A percentile compares a stretch with the other conserved stretches of the same genome.
phyloP scores from a whole-genome alignment of 2,888 invertebrate species.

The Laothoe populi region DNA sequence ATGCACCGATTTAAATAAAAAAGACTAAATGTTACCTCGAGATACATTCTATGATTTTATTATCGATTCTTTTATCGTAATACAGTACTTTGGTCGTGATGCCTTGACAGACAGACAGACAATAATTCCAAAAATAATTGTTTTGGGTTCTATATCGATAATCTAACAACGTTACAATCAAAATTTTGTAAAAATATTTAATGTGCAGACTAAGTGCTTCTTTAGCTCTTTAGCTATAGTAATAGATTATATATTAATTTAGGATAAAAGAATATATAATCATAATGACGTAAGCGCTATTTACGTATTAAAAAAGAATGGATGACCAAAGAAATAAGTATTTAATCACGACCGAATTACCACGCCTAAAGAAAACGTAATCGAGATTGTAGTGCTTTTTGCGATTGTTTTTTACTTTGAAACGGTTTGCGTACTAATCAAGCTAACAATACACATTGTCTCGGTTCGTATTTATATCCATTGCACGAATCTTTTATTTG shows the following conservation, averaged over 20 bases:
- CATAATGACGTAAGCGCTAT: background rate
- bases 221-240: too few species aligned
- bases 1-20: too few species aligned
- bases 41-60: too few species aligned
- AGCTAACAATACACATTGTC: slow-evolving; percentile 16
- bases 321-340: background rate
- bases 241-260: background rate
- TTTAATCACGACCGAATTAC: slow-evolving; percentile 3
- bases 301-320: background rate
- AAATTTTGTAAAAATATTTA: too few species aligned
- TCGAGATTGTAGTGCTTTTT: background rate
- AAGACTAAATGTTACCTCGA: too few species aligned
- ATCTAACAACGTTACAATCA: too few species aligned
- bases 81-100: too few species aligned
- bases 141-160: too few species aligned
- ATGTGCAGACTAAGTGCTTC: too few species aligned
- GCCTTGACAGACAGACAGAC: too few species aligned
- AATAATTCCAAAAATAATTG: too few species aligned
- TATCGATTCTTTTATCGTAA: too few species aligned
- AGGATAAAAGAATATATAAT: background rate
- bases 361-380: background rate
- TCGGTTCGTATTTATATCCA: slow-evolving; percentile 35
- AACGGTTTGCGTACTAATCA: slow-evolving; percentile 2
- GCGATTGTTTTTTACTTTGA: background rate
- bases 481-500: slow-evolving; percentile 40